Base-by-base conservation (phyloP, 2,888 invertebrate species). In the Cephus nigrinus region DNA sequence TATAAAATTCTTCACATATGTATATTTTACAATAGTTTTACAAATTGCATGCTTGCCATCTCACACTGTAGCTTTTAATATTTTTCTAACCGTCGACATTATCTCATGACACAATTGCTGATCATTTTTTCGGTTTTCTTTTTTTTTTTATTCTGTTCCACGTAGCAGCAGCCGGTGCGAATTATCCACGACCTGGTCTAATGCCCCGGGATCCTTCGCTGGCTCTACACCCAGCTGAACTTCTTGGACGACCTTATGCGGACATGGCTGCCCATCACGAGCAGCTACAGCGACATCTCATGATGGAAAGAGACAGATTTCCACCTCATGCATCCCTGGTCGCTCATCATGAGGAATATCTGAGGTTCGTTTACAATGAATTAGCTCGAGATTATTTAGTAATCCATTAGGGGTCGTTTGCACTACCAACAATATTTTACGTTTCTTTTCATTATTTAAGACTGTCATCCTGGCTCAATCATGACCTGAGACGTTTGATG, bases 221-320 rank as follows among this genome's bases (percentile, higher is more conserved):
- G 83, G 95, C 94, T 75, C 92, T 96, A 82, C 96, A 95, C 88
- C 96, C 95, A 87, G 96, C 96, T 0, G 96, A 96, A 91, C 93
- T 97, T 81, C 93, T 97, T 82, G 95, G 96, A 74, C 93, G 97
- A 88, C 96, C 96, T 3, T 97, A 96, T 91, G 96, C 96, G 71
- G 97, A 97, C 90, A 90, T 93, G 86, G 94, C 96, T 91, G 96
- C 95, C 68, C 96, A 97, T 82, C 97, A 97, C 89, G 97, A 97
- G 91, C 97, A 97, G 90, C 92, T 97, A 82, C 97, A 97, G 92
- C 94, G 97, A 84, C 97, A 97, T 90, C 93, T 97, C 92, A 93
- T 97, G 92, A 89, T 97, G 92, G 97, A 97, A 91, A 93, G 97
- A 82, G 97, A 97, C 90, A 93, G 96, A 83, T 94, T 94, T 88